Evolutionary conservation across 2,888 invertebrate genomes (phyloP).

Genomic region (Trichogramma evanescens): DNA sequence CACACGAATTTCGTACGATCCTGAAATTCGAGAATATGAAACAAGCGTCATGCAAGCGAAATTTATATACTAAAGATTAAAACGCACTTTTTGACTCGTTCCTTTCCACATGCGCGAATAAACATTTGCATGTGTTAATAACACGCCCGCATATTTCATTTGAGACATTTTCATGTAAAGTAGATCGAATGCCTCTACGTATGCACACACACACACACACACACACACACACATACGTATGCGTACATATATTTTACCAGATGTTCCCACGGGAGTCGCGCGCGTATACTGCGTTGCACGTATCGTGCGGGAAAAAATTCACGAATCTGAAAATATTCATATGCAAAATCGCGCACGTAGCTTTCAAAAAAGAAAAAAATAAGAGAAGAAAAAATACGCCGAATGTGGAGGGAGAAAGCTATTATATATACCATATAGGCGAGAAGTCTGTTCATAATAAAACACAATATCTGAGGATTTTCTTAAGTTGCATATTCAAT

Average conservation of each 20-base stretch:
- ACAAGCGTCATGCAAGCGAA: no score
- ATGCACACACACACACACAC: neutral
- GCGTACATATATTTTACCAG: conserved; percentile 15
- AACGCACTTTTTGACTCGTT: no score
- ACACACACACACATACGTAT: neutral
- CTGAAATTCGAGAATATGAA: no score
- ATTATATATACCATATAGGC: no score
- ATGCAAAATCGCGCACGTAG: conserved; percentile 35
- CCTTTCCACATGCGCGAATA: neutral
- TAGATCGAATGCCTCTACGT: conserved; percentile 4
- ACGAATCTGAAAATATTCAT: conserved; percentile 44
- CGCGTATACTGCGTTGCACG: neutral
- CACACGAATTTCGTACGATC: no score
- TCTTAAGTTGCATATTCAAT: conserved; percentile 65
- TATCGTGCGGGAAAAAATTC: conserved; percentile 28
- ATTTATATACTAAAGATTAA: no score
- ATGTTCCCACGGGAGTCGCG: conserved; percentile 31
- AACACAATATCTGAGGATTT: conserved; percentile 47
- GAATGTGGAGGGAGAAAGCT: conserved; percentile 11
- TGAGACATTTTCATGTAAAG: conserved; percentile 15
- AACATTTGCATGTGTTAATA: neutral
- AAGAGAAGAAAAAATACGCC: neutral
- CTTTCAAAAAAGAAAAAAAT: conserved; percentile 13
- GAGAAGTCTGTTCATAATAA: conserved; percentile 42
- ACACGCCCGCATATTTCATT: neutral